A percentile compares a stretch with the other conserved stretches of the same genome.
Conservation (phyloP, 2,888 invertebrate genomes). For the Drosophila borborema region DNA sequence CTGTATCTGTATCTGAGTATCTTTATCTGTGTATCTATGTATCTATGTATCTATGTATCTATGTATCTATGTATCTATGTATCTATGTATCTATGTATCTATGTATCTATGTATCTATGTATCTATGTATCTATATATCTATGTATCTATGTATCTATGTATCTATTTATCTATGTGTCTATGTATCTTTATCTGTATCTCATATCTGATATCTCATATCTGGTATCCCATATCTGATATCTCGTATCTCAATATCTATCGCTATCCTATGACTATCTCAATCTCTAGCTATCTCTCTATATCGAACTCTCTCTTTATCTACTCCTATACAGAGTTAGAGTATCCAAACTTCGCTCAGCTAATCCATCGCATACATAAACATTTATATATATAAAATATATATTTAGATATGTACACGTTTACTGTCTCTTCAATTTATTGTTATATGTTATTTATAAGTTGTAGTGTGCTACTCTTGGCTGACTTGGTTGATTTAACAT, state of each 20-base stretch:
- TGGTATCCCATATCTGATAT: too few species aligned
- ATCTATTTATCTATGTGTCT: too few species aligned
- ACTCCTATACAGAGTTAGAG: background rate
- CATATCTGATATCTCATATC: too few species aligned
- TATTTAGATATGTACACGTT: background rate
- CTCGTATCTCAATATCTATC: background rate
- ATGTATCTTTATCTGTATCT: too few species aligned
- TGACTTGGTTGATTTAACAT: conserved; percentile 33
- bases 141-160: too few species aligned
- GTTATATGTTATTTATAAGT: conserved; percentile 35
- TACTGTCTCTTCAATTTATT: conserved; percentile 9
- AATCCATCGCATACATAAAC: background rate
- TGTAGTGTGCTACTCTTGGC: conserved; percentile 20
- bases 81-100: background rate
- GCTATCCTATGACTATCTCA: background rate
- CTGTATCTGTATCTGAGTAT: too few species aligned
- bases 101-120: background rate
- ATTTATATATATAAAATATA: background rate
- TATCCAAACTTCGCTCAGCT: background rate
- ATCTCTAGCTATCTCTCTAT: background rate
- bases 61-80: background rate
- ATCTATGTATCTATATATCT: too few species aligned
- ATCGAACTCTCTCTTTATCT: background rate
- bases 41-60: background rate
- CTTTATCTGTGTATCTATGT: background rate